Evolutionary conservation across 2,888 invertebrate genomes (phyloP).

Genomic region (Cyclophora punctaria): DNA sequence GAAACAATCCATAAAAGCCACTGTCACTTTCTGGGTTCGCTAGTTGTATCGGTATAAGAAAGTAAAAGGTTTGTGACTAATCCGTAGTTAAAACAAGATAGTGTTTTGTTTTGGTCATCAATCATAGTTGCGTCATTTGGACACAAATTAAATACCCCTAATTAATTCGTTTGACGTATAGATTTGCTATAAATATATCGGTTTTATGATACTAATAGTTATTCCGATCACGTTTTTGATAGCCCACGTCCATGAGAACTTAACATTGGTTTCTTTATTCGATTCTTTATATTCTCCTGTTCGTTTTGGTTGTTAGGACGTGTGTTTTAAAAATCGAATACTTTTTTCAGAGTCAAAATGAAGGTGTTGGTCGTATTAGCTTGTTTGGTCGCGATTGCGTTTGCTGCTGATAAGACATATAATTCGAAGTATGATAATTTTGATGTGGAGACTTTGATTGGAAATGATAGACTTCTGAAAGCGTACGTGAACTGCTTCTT

Average conservation of each 20-base stretch:
- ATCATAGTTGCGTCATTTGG: too few species aligned
- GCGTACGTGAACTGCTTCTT: constrained; percentile 83
- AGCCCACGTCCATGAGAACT: constrained; percentile 31
- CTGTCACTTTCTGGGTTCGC: constrained; percentile 61
- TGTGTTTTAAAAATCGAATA: constrained; percentile 14
- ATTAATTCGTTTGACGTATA: constrained; percentile 1
- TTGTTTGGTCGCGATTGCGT: constrained; percentile 45
- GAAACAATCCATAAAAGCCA: constrained; percentile 62
- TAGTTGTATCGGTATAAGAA: constrained; percentile 63
- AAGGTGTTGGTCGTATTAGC: constrained; percentile 43
- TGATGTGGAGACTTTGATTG: constrained; percentile 80
- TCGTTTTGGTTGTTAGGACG: constrained; percentile 22
- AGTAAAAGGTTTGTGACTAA: constrained; percentile 69
- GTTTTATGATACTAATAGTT: constrained; percentile 8
- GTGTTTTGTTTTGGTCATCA: background rate
- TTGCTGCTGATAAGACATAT: constrained; percentile 68
- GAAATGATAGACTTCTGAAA: constrained; percentile 80
- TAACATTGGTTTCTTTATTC: too few species aligned
- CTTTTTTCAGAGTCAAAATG: constrained; percentile 47
- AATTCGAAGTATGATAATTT: constrained; percentile 83
- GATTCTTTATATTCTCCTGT: constrained; percentile 21
- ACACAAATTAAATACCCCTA: too few species aligned
- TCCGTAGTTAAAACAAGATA: constrained; percentile 18
- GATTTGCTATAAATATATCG: constrained; percentile 12
- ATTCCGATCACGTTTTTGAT: constrained; percentile 41